Percentiles rank a stretch among this genome's conserved stretches.
Conservation (phyloP, 1,140 invertebrate species). For the Saccostrea cuccullata region DNA sequence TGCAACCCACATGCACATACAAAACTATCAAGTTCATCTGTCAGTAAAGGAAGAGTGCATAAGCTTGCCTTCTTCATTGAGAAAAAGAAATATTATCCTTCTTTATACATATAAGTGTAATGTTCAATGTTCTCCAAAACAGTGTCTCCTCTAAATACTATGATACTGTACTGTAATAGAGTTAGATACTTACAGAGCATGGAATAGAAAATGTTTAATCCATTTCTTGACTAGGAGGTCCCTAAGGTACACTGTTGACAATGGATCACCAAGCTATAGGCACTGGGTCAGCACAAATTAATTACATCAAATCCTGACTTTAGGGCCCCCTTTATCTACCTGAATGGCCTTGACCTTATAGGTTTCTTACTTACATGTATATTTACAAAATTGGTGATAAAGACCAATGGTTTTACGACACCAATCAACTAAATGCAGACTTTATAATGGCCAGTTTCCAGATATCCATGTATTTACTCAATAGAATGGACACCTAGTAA, state of each 20-base stretch:
- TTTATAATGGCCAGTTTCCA: background rate
- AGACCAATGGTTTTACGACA: background rate
- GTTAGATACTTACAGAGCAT: too few relatives aligned
- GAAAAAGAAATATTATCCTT: too few relatives aligned
- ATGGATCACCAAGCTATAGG: background rate
- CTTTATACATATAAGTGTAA: too few relatives aligned
- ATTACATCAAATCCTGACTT: slow-evolving; percentile 36
- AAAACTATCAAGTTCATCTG: too few relatives aligned
- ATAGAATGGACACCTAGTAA: background rate
- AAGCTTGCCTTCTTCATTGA: too few relatives aligned
- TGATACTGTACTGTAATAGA: too few relatives aligned
- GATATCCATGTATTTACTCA: background rate
- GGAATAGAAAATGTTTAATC: background rate
- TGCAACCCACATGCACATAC: too few relatives aligned
- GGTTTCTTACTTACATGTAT: background rate
- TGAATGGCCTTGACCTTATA: slow-evolving; percentile 17
- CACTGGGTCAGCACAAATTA: slow-evolving; percentile 23
- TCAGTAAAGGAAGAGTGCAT: too few relatives aligned
- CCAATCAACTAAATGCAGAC: background rate
- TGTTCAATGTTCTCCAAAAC: too few relatives aligned
- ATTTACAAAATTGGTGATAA: background rate
- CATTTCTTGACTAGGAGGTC: background rate
- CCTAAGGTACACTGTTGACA: background rate
- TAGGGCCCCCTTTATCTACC: slow-evolving; percentile 30
- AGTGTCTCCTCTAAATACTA: too few relatives aligned